Conservation (phyloP, 1,140 invertebrate species). For the Anadara kagoshimensis region DNA sequence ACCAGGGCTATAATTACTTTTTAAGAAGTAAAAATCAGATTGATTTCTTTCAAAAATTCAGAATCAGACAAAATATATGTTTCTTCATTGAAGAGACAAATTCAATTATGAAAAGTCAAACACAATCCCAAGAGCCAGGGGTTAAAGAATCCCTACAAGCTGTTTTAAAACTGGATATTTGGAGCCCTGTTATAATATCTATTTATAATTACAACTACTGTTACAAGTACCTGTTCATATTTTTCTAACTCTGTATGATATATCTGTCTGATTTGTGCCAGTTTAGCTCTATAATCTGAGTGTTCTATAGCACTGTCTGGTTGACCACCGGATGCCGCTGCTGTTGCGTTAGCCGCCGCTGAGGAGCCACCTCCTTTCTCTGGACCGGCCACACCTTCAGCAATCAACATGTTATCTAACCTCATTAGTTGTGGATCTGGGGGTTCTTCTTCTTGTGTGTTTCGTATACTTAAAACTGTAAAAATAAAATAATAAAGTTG, state of each 20-base stretch:
- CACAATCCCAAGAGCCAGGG: no score
- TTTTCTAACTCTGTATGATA: constrained; percentile 99
- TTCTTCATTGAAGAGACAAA: no score
- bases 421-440: constrained; percentile 99
- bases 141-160: no score
- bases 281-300: constrained; percentile 98
- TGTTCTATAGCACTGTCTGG: constrained; percentile 95
- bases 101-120: no score
- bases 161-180: no score
- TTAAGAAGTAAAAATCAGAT: no score
- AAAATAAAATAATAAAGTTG: no score
- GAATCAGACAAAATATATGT: no score
- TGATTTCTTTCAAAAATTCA: no score
- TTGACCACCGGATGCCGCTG: constrained; percentile 83
- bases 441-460: constrained; percentile 98
- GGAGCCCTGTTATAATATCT: no score
- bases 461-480: constrained; percentile 93
- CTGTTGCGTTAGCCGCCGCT: constrained; percentile 92
- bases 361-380: constrained; percentile 96
- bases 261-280: constrained; percentile 99
- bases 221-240: constrained; percentile 89
- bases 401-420: constrained; percentile 99
- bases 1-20: no score
- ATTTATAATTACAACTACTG: no score
- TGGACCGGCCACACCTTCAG: constrained; percentile 98